Percentiles rank a stretch among this genome's conserved stretches.
These are phyloP conservation scores for Tachina lurida DNA, from an alignment of 2,888 invertebrate genomes.

Conservation along the genomic window DNA sequence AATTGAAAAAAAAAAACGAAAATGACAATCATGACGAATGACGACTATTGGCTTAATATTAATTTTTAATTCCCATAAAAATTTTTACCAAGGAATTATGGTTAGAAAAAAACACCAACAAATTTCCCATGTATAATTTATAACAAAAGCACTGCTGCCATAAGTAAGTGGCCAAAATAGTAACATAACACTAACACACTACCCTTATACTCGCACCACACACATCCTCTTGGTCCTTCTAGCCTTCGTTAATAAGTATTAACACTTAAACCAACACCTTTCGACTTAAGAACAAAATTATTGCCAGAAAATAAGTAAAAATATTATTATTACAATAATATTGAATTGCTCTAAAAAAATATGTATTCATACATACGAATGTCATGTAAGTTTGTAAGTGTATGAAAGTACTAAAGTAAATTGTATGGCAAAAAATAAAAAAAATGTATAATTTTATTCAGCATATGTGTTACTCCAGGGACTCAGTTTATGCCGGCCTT, in stretches of 20 bases:
- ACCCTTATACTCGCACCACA: neutral
- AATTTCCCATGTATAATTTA: conserved; percentile 37
- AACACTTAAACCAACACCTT: conserved; percentile 66
- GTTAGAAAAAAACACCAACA: conserved; percentile 12
- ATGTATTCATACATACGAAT: too few species aligned
- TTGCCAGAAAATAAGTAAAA: conserved; percentile 4
- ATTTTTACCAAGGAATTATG: conserved; percentile 12
- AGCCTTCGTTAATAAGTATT: conserved; percentile 22
- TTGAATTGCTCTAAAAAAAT: conserved; percentile 63
- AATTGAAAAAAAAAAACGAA: conserved; percentile 19
- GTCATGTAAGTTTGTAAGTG: neutral
- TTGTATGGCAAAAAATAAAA: conserved; percentile 37
- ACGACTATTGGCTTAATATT: conserved; percentile 16
- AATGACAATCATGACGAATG: conserved; percentile 51
- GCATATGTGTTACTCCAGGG: conserved; percentile 60
- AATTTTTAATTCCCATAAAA: conserved; percentile 18
- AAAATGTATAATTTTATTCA: conserved; percentile 31
- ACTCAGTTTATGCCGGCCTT: conserved; percentile 23
- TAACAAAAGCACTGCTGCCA: conserved; percentile 19
- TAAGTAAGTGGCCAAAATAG: conserved; percentile 29
- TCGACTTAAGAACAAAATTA: conserved; percentile 26
- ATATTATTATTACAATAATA: conserved; percentile 62
- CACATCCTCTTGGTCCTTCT: neutral
- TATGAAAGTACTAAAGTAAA: conserved; percentile 35
- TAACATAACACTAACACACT: neutral